These are phyloP conservation scores for Bruchidius siliquastri DNA, from an alignment of 2,888 invertebrate genomes.

Conservation along the genomic window DNA sequence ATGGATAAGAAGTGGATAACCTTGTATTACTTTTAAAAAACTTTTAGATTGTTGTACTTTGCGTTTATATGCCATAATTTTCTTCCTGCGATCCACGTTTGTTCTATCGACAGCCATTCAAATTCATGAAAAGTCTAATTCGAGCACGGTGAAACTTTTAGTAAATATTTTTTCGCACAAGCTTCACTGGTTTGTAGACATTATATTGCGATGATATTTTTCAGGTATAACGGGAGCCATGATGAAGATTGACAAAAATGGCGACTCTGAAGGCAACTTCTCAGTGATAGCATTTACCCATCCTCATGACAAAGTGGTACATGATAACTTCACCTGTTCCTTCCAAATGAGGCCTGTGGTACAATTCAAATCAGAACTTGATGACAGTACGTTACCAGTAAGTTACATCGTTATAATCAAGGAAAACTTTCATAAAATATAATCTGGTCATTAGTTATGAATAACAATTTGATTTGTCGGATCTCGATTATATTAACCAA, in stretches of 20 bases:
- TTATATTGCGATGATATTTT: neutral
- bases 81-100: no score
- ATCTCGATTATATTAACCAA: neutral
- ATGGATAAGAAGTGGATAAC: no score
- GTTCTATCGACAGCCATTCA: no score
- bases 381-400: slow-evolving; percentile 65
- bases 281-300: slow-evolving; percentile 80
- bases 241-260: slow-evolving; percentile 85
- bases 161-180: no score
- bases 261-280: slow-evolving; percentile 96
- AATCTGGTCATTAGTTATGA: neutral
- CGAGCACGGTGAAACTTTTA: no score
- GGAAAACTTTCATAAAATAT: neutral
- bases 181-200: no score
- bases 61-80: no score
- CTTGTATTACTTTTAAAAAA: no score
- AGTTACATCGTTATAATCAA: slow-evolving; percentile 40
- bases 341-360: slow-evolving; percentile 82
- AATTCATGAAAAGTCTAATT: no score
- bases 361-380: slow-evolving; percentile 62
- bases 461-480: neutral
- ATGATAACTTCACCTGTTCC: slow-evolving; percentile 61
- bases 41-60: no score
- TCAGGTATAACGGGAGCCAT: slow-evolving; percentile 91
- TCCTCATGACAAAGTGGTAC: slow-evolving; percentile 42